A percentile compares a stretch with the other conserved stretches of the same genome.
Evolutionary conservation across 2,888 invertebrate genomes (phyloP).

Genomic region (Tortrix viridana): DNA sequence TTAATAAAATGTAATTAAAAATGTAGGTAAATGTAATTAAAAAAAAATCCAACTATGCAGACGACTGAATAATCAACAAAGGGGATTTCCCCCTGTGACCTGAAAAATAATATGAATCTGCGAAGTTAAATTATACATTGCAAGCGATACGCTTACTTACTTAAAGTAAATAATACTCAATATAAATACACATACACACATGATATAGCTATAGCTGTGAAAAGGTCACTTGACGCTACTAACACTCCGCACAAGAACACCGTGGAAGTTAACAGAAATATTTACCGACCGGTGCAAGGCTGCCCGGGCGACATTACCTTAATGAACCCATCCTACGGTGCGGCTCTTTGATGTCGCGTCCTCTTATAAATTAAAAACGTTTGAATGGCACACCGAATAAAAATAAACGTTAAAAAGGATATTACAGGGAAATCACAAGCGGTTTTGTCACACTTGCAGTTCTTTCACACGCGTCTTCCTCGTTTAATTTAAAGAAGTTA

Average conservation of each 20-base stretch:
- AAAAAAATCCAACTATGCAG: too few relatives aligned
- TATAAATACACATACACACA: too few relatives aligned
- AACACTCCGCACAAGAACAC: conserved; percentile 2
- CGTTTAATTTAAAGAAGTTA: too few relatives aligned
- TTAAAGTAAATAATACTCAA: too few relatives aligned
- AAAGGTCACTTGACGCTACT: not conserved
- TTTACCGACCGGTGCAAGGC: conserved; percentile 23
- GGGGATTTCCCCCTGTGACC: too few relatives aligned
- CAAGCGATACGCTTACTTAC: too few relatives aligned
- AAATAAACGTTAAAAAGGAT: conserved; percentile 24
- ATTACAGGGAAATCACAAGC: conserved; percentile 15
- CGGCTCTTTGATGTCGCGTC: conserved; percentile 31
- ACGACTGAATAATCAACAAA: too few relatives aligned
- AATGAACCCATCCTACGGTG: conserved; percentile 31
- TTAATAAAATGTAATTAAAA: too few relatives aligned
- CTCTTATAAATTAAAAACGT: conserved; percentile 37
- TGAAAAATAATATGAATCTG: too few relatives aligned
- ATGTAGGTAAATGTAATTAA: too few relatives aligned
- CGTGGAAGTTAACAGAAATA: conserved; percentile 29
- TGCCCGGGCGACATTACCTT: conserved; percentile 29
- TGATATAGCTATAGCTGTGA: not conserved
- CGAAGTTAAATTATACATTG: too few relatives aligned
- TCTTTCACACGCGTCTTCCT: not conserved
- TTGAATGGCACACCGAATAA: conserved; percentile 26
- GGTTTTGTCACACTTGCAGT: not conserved